Conservation (phyloP, 2,113 vertebrate genomes). For the Xiphorhynchus elegans region DNA sequence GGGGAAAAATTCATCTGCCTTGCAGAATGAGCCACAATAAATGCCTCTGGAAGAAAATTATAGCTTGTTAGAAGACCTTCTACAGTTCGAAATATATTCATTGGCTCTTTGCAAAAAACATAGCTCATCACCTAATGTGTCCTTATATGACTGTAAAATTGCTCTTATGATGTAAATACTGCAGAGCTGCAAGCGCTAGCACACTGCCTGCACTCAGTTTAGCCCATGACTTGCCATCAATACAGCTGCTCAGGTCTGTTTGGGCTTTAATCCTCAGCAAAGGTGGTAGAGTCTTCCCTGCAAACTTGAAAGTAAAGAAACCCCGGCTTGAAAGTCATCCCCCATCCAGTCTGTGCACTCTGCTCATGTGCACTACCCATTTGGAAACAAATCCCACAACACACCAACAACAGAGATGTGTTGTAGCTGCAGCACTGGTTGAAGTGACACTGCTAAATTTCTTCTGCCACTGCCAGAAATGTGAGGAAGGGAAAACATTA, state of each 20-base stretch:
- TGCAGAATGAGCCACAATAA: not conserved
- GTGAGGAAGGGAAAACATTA: not conserved
- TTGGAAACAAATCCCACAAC: not conserved
- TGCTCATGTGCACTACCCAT: not conserved
- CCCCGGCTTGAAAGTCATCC: not conserved
- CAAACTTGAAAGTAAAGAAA: not conserved
- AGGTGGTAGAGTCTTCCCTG: not conserved
- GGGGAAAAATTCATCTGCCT: not conserved
- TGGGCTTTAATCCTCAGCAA: not conserved
- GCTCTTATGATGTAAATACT: not conserved
- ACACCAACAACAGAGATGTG: not conserved
- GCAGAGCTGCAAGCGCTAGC: not conserved
- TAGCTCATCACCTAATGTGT: not conserved
- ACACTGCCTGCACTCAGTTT: not conserved
- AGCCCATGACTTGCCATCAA: not conserved
- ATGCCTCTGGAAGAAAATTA: not conserved
- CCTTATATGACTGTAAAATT: not conserved
- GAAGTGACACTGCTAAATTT: not conserved
- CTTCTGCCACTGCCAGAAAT: not conserved
- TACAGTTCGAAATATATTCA: not conserved
- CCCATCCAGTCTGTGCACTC: not conserved
- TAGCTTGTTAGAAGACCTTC: not conserved
- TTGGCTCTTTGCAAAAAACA: not conserved
- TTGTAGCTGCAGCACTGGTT: not conserved
- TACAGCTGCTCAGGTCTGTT: not conserved